These are phyloP conservation scores for Parelbella ahira DNA, from an alignment of 2,888 invertebrate genomes.

Conservation along the genomic window DNA sequence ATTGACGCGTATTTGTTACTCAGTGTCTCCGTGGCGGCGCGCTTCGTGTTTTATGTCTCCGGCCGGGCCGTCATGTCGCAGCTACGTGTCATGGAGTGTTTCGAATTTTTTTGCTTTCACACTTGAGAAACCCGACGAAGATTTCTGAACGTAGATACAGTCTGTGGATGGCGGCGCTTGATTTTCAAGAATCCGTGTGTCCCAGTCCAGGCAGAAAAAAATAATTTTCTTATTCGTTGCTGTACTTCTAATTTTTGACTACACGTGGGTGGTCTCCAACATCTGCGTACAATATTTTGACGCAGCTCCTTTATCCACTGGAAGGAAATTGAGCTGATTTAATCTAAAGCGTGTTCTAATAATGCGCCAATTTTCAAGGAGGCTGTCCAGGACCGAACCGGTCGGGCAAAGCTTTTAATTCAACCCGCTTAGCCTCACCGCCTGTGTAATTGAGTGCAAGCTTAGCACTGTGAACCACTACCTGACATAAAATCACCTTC, in stretches of 20 bases:
- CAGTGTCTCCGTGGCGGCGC: neutral
- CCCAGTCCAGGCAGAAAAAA: too few species aligned
- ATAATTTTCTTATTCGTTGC: too few species aligned
- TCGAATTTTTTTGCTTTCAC: constrained; percentile 5
- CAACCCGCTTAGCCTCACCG: constrained; percentile 33
- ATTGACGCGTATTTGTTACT: constrained; percentile 17
- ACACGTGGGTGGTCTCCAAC: too few species aligned
- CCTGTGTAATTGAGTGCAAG: constrained; percentile 33
- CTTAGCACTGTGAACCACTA: constrained; percentile 13
- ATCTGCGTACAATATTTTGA: too few species aligned
- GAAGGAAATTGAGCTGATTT: too few species aligned
- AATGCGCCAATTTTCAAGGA: constrained; percentile 5
- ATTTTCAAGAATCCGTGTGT: neutral
- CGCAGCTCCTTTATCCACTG: too few species aligned
- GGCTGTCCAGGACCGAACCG: too few species aligned
- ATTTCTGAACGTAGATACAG: constrained; percentile 11
- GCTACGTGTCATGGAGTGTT: constrained; percentile 8
- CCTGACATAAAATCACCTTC: constrained; percentile 25
- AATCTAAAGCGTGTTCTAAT: too few species aligned
- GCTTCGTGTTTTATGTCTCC: constrained; percentile 2
- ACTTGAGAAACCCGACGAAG: constrained; percentile 1
- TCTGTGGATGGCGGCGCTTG: neutral
- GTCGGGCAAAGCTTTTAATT: constrained; percentile 37
- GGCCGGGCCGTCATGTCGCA: constrained; percentile 9
- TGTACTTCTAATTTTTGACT: too few species aligned